Evolutionary conservation across 2,797 vertebrate species (phyloP).

Genomic region (Lacerta viridis): DNA sequence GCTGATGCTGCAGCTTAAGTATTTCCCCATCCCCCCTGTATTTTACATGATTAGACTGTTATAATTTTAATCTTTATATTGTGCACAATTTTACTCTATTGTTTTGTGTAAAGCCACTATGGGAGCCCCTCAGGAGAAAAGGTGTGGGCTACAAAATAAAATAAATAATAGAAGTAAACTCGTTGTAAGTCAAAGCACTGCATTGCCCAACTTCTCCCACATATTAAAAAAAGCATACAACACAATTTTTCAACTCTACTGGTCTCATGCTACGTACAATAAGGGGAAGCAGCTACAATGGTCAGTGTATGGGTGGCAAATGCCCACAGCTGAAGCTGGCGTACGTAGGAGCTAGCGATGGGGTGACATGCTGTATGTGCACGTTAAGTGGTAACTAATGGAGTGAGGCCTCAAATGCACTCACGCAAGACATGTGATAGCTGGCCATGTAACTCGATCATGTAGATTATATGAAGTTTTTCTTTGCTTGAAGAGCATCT

Average conservation of each 20-base stretch:
- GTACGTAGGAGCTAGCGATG: no score
- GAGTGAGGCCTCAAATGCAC: no score
- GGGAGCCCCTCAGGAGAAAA: neutral
- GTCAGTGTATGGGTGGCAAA: conserved; percentile 72
- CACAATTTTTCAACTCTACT: conserved; percentile 58
- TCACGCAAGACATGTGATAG: no score
- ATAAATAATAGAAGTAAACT: neutral
- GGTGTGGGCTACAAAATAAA: neutral
- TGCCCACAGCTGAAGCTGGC: conserved; percentile 55
- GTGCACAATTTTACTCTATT: neutral
- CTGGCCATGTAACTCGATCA: no score
- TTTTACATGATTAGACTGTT: neutral
- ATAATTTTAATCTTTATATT: neutral
- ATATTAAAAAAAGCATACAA: conserved; percentile 30
- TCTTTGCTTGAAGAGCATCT: no score
- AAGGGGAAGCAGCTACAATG: conserved; percentile 76
- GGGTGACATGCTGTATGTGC: no score
- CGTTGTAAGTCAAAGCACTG: neutral
- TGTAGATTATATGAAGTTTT: no score
- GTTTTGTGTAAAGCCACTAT: neutral
- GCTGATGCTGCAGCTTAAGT: neutral
- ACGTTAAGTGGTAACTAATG: no score
- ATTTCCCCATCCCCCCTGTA: neutral
- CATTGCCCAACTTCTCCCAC: conserved; percentile 51
- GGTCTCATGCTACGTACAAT: conserved; percentile 71